Percentiles rank a stretch among this genome's conserved stretches.
Conservation (phyloP, 30 jellyfish, hydroid and myxozoan species). For the Kudoa iwatai region DNA sequence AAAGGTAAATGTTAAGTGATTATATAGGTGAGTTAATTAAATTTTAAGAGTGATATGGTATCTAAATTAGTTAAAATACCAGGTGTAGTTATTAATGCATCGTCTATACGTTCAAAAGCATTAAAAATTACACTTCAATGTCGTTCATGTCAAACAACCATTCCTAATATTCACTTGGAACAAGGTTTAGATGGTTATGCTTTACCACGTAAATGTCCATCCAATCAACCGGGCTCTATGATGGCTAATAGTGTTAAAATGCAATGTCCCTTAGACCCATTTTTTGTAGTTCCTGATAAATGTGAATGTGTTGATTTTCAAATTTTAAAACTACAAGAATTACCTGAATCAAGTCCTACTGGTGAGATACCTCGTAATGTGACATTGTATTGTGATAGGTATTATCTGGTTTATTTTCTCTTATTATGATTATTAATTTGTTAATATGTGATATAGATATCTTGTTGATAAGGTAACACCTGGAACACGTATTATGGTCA, state of each 20-base stretch:
- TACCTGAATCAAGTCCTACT: conserved; percentile 80
- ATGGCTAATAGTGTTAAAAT: conserved; percentile 7
- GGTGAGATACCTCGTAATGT: conserved; percentile 92
- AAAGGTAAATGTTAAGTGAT: too few species aligned
- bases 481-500: conserved; percentile 36
- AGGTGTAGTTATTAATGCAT: conserved; percentile 76
- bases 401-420: too few species aligned
- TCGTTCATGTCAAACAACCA: conserved; percentile 39
- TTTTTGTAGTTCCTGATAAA: conserved; percentile 65
- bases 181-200: conserved; percentile 85
- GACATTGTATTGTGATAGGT: conserved; percentile 60
- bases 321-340: conserved; percentile 57
- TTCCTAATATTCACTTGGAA: conserved; percentile 33
- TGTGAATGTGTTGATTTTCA: conserved; percentile 92
- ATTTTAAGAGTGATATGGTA: conserved; percentile 48
- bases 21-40: too few species aligned
- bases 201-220: conserved; percentile 61
- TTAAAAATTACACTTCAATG: conserved; percentile 51
- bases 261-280: conserved; percentile 94
- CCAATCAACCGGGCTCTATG: conserved; percentile 37
- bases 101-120: conserved; percentile 77
- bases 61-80: conserved; percentile 56
- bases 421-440: not conserved
- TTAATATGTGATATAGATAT: conserved; percentile 6
- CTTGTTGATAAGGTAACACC: conserved; percentile 65